Evolutionary conservation across 2,888 invertebrate genomes (phyloP), one percentile per base, ranked within the genome.

Genomic region (Callyntrura sp.): DNA sequence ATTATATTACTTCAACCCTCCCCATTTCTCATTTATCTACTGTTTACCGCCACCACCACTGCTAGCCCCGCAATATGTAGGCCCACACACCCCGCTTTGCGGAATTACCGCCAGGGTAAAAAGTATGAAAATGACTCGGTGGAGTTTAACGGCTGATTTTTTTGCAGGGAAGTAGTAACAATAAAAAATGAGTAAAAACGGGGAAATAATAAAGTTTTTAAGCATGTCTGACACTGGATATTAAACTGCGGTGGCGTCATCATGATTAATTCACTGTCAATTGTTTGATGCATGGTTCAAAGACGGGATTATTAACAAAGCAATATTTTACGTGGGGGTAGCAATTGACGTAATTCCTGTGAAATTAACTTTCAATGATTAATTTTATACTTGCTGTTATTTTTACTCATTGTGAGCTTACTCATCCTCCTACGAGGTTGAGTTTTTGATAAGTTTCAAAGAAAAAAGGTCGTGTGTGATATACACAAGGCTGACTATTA

Each of bases 1-100:
- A 91, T 91, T 91, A n/a, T n/a, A 89, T 88, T 82, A 68, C 88
- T 83, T 57, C 79, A 79, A 70, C 51, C 62, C 70, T 85, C 23
- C 57, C 35, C 76, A 57, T 78, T 85, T 51, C 73, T 84, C 73
- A 70, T 84, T 55, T 55, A 70, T 73, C 81, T 45, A 57, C 14
- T 48, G 68, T 5, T 35, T 48, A 28, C 43, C n/a, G 0, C 35
- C 14, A 35, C 35, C 70, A 35, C n/a, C n/a, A n/a, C n/a, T n/a
- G n/a, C n/a, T n/a, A n/a, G n/a, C n/a, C n/a, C n/a, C n/a, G n/a
- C n/a, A n/a, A n/a, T n/a, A n/a, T n/a, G n/a, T n/a, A n/a, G n/a
- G n/a, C n/a, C n/a, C n/a, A n/a, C n/a, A n/a, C n/a, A n/a, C 3
- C n/a, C 70, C 17, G 48, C 17, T 43, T 73, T n/a, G 68, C n/a